Evolutionary conservation across 2,888 invertebrate species (phyloP), one percentile per base, ranked within the genome.

Genomic region (Tupiocoris notatus): DNA sequence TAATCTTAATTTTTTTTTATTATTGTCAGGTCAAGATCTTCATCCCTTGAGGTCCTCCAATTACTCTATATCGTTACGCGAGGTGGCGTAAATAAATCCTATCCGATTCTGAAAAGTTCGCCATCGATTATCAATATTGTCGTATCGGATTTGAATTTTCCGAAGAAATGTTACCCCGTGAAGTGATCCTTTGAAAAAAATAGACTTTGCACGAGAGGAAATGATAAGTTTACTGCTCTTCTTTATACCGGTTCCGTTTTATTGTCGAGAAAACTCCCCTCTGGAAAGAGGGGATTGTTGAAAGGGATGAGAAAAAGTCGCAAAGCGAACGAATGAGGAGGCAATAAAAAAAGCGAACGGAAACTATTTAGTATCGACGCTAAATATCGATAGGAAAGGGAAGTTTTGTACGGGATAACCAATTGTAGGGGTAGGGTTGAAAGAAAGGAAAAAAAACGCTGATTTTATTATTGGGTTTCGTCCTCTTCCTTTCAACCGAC

Each of bases 331-430:
- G 39, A 39, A 39, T 39, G 12, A 39, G 39, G 12, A 39, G 39
- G 39, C 39, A 39, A 39, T 39, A 39, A 39, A 39, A 39, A 39
- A 39, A n/a, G 12, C 39, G 39, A 39, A 12, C 39, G 39, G 39
- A 39, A 39, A 39, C 39, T 39, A 39, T 39, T 39, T 39, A 39
- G 39, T 39, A 39, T 39, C 12, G 39, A 39, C 39, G 39, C 39
- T 39, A 39, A 39, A 39, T 39, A 12, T 39, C 39, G 39, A 39
- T 39, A 39, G 39, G 39, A 39, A 39, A 9, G 61, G 61, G 61
- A 61, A 21, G 61, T 61, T 61, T 61, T 21, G 21, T 61, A 61
- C 16, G 18, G 21, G 61, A 61, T 61, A 61, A 61, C 18, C 61
- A 20, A 61, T 61, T 39, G 39, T 39, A 39, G 39, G 3, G 39